Conservation (phyloP, 2,113 vertebrate species). For the Brachionichthys hirsutus region DNA sequence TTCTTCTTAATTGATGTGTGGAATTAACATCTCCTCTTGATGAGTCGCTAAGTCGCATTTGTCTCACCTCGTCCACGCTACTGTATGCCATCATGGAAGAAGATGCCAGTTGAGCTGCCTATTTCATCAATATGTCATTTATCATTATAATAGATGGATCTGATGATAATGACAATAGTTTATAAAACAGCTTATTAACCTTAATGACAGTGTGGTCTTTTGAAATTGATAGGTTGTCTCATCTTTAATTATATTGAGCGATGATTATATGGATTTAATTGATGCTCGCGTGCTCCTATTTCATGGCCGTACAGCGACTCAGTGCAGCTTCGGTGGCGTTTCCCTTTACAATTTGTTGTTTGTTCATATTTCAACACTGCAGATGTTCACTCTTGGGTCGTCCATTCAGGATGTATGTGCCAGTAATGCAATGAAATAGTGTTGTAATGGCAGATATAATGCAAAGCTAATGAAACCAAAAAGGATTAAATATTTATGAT, state of each 20-base stretch:
- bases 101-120: conserved; percentile 9
- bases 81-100: neutral
- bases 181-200: conserved; percentile 77
- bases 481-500: neutral
- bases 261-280: conserved; percentile 63
- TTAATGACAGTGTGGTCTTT: conserved; percentile 74
- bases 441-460: neutral
- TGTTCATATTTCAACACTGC: conserved; percentile 2
- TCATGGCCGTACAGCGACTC: conserved; percentile 8
- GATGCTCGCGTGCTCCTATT: conserved; percentile 48
- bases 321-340: neutral
- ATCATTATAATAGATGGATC: conserved; percentile 68
- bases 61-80: neutral
- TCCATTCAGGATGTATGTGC: no score
- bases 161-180: conserved; percentile 67
- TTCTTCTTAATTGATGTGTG: neutral
- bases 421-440: no score
- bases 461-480: neutral
- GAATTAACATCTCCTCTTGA: neutral
- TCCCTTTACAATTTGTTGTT: neutral
- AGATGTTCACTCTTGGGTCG: neutral
- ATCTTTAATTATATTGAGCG: conserved; percentile 68
- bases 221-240: conserved; percentile 74
- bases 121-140: conserved; percentile 69
- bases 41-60: neutral